Evolutionary conservation across 2,888 invertebrate species (phyloP).

Genomic region (Seira sanloemensis): DNA sequence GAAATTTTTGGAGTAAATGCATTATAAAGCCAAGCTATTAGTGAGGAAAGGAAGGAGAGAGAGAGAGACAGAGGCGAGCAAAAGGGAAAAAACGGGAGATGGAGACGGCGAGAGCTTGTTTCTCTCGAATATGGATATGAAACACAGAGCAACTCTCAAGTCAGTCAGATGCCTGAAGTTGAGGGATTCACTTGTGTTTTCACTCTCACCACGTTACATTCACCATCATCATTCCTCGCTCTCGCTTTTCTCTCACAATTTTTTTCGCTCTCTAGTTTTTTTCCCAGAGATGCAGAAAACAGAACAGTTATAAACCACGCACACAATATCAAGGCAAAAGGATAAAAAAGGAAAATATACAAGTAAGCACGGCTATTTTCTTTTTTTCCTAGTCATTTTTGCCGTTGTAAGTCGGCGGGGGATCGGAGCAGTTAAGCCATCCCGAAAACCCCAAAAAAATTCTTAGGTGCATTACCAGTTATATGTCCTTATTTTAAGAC

Average conservation of each 20-base stretch:
- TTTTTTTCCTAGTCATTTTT: constrained; percentile 55
- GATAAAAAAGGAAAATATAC: neutral
- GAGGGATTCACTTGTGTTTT: constrained; percentile 66
- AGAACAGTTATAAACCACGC: neutral
- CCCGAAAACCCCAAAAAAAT: constrained; percentile 45
- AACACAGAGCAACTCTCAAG: constrained; percentile 42
- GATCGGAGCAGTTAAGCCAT: constrained; percentile 68
- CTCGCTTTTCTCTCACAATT: neutral
- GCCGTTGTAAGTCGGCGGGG: constrained; percentile 66
- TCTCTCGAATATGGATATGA: neutral
- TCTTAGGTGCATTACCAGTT: constrained; percentile 46
- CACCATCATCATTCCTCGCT: neutral
- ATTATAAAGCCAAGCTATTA: constrained; percentile 4
- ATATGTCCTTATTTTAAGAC: constrained; percentile 21
- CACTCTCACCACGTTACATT: constrained; percentile 52
- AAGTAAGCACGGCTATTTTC: neutral
- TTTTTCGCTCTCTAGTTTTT: too few species aligned
- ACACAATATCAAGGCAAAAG: neutral
- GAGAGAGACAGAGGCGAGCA: neutral
- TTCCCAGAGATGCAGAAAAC: neutral
- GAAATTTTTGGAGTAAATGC: neutral
- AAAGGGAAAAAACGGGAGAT: neutral
- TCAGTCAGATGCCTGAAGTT: constrained; percentile 64
- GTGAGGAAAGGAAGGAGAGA: neutral
- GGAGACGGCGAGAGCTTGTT: constrained; percentile 8